Evolutionary conservation across 2,797 vertebrate genomes (phyloP).

Genomic region (Halcyon badia): DNA sequence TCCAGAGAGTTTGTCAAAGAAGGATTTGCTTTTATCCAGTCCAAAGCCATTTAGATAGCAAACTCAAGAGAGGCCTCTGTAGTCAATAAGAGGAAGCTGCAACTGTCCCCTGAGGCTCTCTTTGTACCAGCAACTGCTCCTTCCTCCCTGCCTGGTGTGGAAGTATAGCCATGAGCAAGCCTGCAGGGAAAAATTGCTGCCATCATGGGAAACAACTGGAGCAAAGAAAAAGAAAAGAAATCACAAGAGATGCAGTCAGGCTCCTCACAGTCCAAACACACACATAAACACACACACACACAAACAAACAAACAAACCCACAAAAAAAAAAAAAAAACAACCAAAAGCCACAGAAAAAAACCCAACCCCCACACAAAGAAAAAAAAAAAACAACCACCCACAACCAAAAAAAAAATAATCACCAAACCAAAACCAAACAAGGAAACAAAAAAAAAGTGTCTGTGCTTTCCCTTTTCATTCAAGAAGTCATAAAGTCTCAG

Average conservation of each 20-base stretch:
- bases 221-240: background rate
- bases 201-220: background rate
- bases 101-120: fast-evolving
- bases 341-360: too few relatives aligned
- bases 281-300: too few relatives aligned
- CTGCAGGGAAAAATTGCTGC: background rate
- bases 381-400: too few relatives aligned
- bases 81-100: background rate
- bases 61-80: background rate
- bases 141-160: background rate
- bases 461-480: background rate
- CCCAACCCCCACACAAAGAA: too few relatives aligned
- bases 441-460: background rate
- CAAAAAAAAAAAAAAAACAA: too few relatives aligned
- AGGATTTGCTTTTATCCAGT: background rate
- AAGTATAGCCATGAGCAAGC: background rate
- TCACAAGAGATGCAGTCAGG: background rate
- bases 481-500: background rate
- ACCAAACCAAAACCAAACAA: too few relatives aligned
- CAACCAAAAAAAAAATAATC: too few relatives aligned
- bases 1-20: background rate
- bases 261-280: background rate
- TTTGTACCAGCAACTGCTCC: background rate
- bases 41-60: background rate
- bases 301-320: too few relatives aligned